Percentiles rank a stretch among this genome's conserved stretches.
These are phyloP conservation scores for Spinus olivaceus DNA, from an alignment of 2,797 vertebrate species.

Conservation along the genomic window DNA sequence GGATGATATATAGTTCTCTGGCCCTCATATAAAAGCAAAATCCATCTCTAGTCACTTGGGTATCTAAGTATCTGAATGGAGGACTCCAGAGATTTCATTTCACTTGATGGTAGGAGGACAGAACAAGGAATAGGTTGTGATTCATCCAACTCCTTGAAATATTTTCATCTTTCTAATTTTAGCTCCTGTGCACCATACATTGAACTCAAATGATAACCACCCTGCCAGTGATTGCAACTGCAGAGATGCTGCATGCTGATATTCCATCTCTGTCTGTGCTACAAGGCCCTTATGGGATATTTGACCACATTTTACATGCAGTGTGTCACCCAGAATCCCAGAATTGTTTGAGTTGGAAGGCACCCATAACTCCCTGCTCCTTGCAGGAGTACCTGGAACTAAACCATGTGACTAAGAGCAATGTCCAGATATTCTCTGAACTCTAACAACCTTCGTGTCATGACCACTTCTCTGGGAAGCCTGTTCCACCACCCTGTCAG, in stretches of 20 bases:
- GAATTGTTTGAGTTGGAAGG: not conserved
- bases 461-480: not conserved
- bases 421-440: not conserved
- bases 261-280: not conserved
- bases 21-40: not conserved
- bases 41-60: not conserved
- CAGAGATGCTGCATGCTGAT: not conserved
- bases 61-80: not conserved
- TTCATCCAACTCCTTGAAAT: not conserved
- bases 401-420: not conserved
- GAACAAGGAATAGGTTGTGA: not conserved
- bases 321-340: not conserved
- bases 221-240: not conserved
- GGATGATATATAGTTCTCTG: not conserved
- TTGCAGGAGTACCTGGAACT: not conserved
- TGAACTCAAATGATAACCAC: not conserved
- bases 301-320: not conserved
- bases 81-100: not conserved
- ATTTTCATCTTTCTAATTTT: constrained; percentile 9
- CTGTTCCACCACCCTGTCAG: not conserved
- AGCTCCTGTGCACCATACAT: not conserved
- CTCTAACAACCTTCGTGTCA: not conserved
- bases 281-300: not conserved
- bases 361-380: not conserved
- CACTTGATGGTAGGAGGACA: not conserved